Conservation (phyloP, 2,888 invertebrate species). For the Bursaphelenchus okinawaensis region DNA sequence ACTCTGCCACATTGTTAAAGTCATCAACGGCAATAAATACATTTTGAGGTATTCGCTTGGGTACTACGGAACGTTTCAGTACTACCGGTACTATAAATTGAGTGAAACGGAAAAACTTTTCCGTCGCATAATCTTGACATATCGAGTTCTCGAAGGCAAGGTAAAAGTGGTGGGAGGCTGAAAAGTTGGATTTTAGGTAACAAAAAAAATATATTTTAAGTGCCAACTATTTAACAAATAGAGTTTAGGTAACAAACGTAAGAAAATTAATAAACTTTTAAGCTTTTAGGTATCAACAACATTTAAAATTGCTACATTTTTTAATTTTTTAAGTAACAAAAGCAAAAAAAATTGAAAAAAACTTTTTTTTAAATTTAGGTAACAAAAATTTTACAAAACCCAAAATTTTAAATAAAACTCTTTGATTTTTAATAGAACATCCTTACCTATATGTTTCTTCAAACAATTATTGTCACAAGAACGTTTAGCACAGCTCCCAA, state of each 20-base stretch:
- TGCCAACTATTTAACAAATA: too few relatives aligned
- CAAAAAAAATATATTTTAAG: too few relatives aligned
- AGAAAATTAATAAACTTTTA: too few relatives aligned
- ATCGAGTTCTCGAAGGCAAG: slow-evolving; percentile 51
- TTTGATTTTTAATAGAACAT: too few relatives aligned
- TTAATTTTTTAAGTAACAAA: too few relatives aligned
- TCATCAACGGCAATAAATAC: slow-evolving; percentile 60
- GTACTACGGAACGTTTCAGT: slow-evolving; percentile 16
- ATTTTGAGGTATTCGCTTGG: not conserved
- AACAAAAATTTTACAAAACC: too few relatives aligned
- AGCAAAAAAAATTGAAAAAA: too few relatives aligned
- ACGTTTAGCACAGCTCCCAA: slow-evolving; percentile 11
- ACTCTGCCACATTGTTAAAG: slow-evolving; percentile 57
- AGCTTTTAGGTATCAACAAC: too few relatives aligned
- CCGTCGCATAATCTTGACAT: slow-evolving; percentile 51
- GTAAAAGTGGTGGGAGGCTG: slow-evolving; percentile 43
- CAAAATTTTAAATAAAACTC: too few relatives aligned
- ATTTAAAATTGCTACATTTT: too few relatives aligned
- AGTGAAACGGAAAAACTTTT: slow-evolving; percentile 48
- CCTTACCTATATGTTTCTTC: slow-evolving; percentile 14
- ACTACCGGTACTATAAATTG: slow-evolving; percentile 43
- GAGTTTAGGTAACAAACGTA: too few relatives aligned
- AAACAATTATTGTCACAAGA: slow-evolving; percentile 9
- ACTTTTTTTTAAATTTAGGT: too few relatives aligned
- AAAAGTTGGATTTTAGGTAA: slow-evolving; percentile 7